These are phyloP conservation scores for Rhodophaea formosa DNA, from an alignment of 2,888 invertebrate species.

Conservation along the genomic window DNA sequence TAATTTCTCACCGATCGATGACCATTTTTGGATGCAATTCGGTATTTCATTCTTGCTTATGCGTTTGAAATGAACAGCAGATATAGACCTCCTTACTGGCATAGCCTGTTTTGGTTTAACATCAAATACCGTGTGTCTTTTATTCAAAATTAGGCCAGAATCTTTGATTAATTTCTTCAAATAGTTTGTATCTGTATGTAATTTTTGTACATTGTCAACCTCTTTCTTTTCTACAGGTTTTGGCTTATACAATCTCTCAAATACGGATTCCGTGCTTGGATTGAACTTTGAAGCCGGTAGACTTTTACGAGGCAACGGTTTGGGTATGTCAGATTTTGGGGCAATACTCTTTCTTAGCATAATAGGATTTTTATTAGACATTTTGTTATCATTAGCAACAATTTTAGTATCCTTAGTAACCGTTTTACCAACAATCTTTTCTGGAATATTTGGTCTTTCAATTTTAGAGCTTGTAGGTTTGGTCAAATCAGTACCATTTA, in stretches of 20 bases:
- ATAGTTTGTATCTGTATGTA: constrained; percentile 51
- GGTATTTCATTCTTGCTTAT: constrained; percentile 54
- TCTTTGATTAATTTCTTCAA: constrained; percentile 50
- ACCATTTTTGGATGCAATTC: constrained; percentile 68
- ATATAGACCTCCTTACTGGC: constrained; percentile 65
- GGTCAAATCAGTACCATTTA: background rate
- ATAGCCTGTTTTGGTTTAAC: constrained; percentile 29
- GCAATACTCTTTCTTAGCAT: constrained; percentile 37
- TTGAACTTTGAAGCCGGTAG: constrained; percentile 32
- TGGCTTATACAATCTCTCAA: constrained; percentile 66
- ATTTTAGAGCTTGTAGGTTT: constrained; percentile 9
- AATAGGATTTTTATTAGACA: constrained; percentile 19
- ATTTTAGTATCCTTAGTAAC: background rate
- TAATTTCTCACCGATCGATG: constrained; percentile 66
- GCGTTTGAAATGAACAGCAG: constrained; percentile 72
- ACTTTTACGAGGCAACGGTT: constrained; percentile 40
- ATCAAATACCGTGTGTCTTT: constrained; percentile 51
- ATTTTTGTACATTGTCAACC: constrained; percentile 41
- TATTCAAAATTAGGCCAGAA: constrained; percentile 46
- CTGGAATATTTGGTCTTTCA: background rate
- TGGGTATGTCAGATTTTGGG: constrained; percentile 27
- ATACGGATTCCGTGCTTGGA: constrained; percentile 50
- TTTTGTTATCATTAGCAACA: background rate
- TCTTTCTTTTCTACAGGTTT: constrained; percentile 41
- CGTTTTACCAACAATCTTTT: constrained; percentile 6